Percentiles rank a stretch among this genome's conserved stretches.
These are phyloP conservation scores for Peromyscus leucopus DNA, from an alignment of 2,113 vertebrate genomes.

Conservation along the genomic window DNA sequence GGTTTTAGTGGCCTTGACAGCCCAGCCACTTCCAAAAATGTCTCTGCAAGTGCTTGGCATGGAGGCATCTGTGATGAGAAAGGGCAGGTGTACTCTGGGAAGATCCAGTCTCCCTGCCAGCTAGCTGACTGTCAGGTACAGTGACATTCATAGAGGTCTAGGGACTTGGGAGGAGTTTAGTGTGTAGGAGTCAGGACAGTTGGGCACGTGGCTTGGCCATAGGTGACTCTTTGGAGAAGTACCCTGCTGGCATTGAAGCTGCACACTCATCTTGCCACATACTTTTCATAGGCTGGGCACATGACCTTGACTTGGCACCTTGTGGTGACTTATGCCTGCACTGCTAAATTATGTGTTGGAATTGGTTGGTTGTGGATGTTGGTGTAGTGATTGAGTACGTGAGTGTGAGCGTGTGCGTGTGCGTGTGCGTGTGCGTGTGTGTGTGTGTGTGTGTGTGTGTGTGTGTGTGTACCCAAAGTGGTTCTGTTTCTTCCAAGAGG, in stretches of 20 bases:
- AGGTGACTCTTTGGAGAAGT: neutral
- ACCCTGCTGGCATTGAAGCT: neutral
- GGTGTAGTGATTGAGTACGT: neutral
- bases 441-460: neutral
- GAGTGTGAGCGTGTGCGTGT: no score
- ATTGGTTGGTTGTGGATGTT: neutral
- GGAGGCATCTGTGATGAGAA: neutral
- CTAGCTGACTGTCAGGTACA: neutral
- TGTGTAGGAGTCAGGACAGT: no score
- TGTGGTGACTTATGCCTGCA: rapidly evolving
- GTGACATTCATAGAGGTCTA: neutral
- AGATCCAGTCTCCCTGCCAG: neutral
- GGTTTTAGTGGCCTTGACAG: neutral
- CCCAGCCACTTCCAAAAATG: neutral
- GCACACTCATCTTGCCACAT: rapidly evolving
- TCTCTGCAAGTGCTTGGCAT: neutral
- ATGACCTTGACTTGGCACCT: neutral
- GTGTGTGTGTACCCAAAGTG: neutral
- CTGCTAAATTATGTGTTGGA: rapidly evolving
- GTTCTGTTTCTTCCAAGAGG: neutral
- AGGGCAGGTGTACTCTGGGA: neutral
- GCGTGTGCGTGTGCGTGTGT: neutral
- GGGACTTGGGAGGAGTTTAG: no score
- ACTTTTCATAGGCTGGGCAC: rapidly evolving
- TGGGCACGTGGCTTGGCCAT: neutral